Evolutionary conservation across 2,797 vertebrate species (phyloP), one percentile per base, ranked within the genome.

Genomic region (Pseudocheirus occidentalis): DNA sequence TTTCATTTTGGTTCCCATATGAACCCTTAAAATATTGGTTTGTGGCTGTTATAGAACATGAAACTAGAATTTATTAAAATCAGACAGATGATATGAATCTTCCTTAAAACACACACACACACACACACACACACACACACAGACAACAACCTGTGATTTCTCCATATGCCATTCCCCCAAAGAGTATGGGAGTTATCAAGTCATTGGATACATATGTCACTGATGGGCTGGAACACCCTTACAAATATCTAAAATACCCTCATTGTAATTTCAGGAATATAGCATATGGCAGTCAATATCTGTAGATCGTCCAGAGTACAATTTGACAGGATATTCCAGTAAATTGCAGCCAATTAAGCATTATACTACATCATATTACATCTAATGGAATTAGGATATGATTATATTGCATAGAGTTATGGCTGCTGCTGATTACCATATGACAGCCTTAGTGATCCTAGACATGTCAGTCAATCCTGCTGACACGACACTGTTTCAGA

Each of bases 221-320:
- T 59, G 31, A 93, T 56, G 57, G 91, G 34, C 90, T 93, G 87
- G 21, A 24, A 46, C 92, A 90, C 95, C 87, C 91, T 92, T 94
- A 90, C 95, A 62, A 96, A 97, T 94, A 91, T 95, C 5, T 28
- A 34, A 29, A 40, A 24, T 50, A 56, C 53, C 89, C 18, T 94
- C 50, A 95, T 92, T 94, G 90, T 27, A 94, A 95, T 96, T 97
- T n/a, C 50, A 94, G 95, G 95, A 97, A 94, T 94, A 93, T 95
- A 94, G 91, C 95, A 96, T 96, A 97, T 94, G 92, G 92, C 52
- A 27, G 0, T 96, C 93, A 93, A 54, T 34, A 95, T 95, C 94
- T 97, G 50, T 93, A 92, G 62, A 94, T 95, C 95, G 92, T 92
- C 95, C 91, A 95, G 94, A 95, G 97, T 95, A n/a, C 66, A 93